phyloP scores from a whole-genome alignment of 2,113 vertebrate species.

The Menidia beryllina region DNA sequence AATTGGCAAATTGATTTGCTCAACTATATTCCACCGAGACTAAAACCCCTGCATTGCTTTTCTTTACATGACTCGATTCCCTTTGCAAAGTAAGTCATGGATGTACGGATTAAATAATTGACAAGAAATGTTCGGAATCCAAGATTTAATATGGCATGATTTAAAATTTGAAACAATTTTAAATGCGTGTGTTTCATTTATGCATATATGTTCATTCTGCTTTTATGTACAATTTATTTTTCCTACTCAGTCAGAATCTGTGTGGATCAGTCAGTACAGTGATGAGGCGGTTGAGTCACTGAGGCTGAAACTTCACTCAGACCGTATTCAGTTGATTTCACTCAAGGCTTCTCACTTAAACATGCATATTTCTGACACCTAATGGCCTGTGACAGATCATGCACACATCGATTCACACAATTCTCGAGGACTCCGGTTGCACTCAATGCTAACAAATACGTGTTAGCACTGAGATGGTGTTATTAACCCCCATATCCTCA shows the following conservation, averaged over 20 bases:
- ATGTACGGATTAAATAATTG: constrained; percentile 17
- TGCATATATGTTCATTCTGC: too few species aligned
- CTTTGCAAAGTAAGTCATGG: not conserved
- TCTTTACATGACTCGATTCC: constrained; percentile 46
- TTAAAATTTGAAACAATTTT: not conserved
- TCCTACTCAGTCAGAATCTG: constrained; percentile 3
- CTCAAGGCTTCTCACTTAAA: constrained; percentile 15
- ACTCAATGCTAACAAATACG: constrained; percentile 61
- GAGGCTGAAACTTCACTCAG: constrained; percentile 30
- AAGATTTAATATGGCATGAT: not conserved
- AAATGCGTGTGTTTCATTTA: constrained; percentile 6
- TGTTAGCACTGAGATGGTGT: constrained; percentile 66
- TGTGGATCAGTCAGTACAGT: constrained; percentile 18
- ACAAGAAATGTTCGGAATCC: not conserved
- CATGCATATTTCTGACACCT: constrained; percentile 25
- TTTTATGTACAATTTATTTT: not conserved
- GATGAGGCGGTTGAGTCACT: constrained; percentile 12
- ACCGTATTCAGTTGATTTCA: constrained; percentile 30
- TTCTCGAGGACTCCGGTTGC: constrained; percentile 51
- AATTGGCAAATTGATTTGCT: constrained; percentile 59
- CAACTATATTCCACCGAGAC: constrained; percentile 32
- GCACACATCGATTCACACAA: constrained; percentile 40
- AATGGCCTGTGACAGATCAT: constrained; percentile 61
- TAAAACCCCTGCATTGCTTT: constrained; percentile 40
- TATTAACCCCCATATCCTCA: constrained; percentile 45